phyloP scores from a whole-genome alignment of 2,113 vertebrate species.

The Sceloporus undulatus region DNA sequence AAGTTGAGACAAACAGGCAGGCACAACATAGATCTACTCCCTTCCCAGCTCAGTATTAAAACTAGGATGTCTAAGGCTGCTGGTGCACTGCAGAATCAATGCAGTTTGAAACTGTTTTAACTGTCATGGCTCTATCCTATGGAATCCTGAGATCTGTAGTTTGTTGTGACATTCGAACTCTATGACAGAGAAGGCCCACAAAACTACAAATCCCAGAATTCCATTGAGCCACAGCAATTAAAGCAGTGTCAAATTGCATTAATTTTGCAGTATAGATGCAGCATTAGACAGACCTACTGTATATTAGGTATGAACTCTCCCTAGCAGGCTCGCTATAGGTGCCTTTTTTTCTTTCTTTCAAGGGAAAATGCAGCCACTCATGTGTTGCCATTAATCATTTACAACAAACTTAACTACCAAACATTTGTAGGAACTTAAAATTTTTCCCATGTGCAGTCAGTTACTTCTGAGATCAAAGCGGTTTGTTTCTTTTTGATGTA shows the following conservation, averaged over 20 bases:
- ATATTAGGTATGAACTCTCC: slow-evolving; percentile 33
- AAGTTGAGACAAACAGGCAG: too few relatives aligned
- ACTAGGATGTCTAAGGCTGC: not conserved
- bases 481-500: slow-evolving; percentile 70
- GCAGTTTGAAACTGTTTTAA: too few relatives aligned
- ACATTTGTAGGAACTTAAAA: slow-evolving; percentile 67
- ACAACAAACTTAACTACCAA: slow-evolving; percentile 66
- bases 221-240: too few relatives aligned
- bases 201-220: too few relatives aligned
- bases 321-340: slow-evolving; percentile 51
- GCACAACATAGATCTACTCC: too few relatives aligned
- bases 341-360: slow-evolving; percentile 38
- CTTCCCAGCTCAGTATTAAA: not conserved
- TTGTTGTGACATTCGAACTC: too few relatives aligned
- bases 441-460: slow-evolving; percentile 73
- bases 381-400: slow-evolving; percentile 74
- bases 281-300: slow-evolving; percentile 2
- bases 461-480: slow-evolving; percentile 78
- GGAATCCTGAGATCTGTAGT: too few relatives aligned
- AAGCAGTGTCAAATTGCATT: too few relatives aligned
- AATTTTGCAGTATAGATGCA: too few relatives aligned
- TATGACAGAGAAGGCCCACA: too few relatives aligned
- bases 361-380: slow-evolving; percentile 59
- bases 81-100: too few relatives aligned
- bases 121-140: too few relatives aligned